Conservation (phyloP, 2,113 vertebrate species). For the Alligator mississippiensis region DNA sequence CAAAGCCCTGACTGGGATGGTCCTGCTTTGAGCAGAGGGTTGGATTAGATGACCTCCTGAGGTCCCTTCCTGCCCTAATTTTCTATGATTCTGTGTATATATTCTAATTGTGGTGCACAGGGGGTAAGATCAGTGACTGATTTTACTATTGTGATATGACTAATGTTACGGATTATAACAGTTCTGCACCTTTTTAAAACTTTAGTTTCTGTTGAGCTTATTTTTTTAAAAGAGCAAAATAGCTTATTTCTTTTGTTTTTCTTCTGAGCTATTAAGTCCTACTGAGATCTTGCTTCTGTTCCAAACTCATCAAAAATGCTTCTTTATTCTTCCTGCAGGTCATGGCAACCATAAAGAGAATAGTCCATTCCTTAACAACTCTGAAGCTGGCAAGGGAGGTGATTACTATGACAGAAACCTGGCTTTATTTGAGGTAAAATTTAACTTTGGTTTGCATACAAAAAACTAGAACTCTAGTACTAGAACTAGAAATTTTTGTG, state of each 20-base stretch:
- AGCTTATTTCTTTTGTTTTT: not conserved
- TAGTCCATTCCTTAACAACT: conserved; percentile 90
- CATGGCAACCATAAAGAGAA: conserved; percentile 93
- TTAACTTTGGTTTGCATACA: not conserved
- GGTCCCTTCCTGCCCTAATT: too few relatives aligned
- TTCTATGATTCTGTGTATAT: too few relatives aligned
- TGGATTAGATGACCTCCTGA: too few relatives aligned
- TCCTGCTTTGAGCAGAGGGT: too few relatives aligned
- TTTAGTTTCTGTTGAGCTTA: not conserved
- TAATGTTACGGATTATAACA: not conserved
- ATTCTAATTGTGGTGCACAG: not conserved
- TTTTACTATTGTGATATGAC: not conserved
- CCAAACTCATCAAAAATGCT: not conserved
- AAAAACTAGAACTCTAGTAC: too few relatives aligned
- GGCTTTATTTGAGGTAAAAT: conserved; percentile 95
- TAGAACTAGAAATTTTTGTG: too few relatives aligned
- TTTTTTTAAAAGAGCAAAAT: not conserved
- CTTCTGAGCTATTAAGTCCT: not conserved
- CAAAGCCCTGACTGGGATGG: too few relatives aligned
- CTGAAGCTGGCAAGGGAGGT: conserved; percentile 85
- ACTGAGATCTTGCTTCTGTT: not conserved
- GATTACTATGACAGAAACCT: conserved; percentile 96
- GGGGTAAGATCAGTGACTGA: not conserved
- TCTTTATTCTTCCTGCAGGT: conserved; percentile 75
- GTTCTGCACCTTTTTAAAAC: not conserved